These are phyloP conservation scores for Malthinus flaveolus DNA, from an alignment of 2,888 invertebrate genomes.

Conservation along the genomic window DNA sequence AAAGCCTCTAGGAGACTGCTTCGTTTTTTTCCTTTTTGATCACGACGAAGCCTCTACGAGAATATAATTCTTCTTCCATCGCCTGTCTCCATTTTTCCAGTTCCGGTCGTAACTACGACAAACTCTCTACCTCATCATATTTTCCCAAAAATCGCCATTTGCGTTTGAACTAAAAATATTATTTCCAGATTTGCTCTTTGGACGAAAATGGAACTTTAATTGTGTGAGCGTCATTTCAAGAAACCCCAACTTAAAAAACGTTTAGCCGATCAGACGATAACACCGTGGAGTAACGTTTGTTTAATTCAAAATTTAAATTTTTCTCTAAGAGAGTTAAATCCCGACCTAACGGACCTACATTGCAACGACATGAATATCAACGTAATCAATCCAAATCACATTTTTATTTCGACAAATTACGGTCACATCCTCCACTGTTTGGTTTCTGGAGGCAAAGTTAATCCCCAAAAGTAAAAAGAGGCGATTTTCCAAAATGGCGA, in stretches of 20 bases:
- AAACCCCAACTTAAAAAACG: constrained; percentile 20
- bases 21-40: too few species aligned
- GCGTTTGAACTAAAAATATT: too few species aligned
- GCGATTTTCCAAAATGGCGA: constrained; percentile 30
- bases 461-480: constrained; percentile 44
- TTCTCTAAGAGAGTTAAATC: constrained; percentile 42
- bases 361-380: constrained; percentile 55
- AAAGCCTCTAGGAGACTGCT: too few species aligned
- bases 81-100: too few species aligned
- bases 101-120: too few species aligned
- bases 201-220: constrained; percentile 57
- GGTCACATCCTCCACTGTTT: constrained; percentile 54
- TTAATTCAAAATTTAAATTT: constrained; percentile 54
- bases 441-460: constrained; percentile 43
- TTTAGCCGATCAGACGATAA: constrained; percentile 45
- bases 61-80: too few species aligned
- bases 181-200: constrained; percentile 55
- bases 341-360: constrained; percentile 43
- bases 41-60: too few species aligned
- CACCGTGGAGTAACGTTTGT: constrained; percentile 53
- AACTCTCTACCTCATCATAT: background rate
- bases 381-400: constrained; percentile 51
- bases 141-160: too few species aligned
- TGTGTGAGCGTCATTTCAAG: constrained; percentile 55
- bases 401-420: constrained; percentile 57